A percentile compares a stretch with the other conserved stretches of the same genome.
These are phyloP conservation scores for Plecotus auritus DNA, from an alignment of 2,113 vertebrate genomes.

Conservation along the genomic window DNA sequence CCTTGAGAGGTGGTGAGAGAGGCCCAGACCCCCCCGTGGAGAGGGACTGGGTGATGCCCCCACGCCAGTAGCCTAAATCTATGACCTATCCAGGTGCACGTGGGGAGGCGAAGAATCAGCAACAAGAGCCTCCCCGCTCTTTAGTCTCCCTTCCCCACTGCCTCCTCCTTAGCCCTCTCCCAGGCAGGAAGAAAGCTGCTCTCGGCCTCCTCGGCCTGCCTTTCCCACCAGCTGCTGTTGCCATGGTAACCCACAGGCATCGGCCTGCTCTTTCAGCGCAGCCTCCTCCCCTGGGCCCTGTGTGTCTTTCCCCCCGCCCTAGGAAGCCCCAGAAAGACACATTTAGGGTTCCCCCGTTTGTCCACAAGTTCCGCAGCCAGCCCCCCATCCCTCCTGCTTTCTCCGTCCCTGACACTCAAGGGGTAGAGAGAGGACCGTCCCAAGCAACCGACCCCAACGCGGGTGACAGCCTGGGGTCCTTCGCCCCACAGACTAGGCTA, in stretches of 20 bases:
- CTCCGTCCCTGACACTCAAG: not conserved
- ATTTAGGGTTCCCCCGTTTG: not conserved
- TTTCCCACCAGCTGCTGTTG: not conserved
- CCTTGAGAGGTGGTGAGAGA: too few relatives aligned
- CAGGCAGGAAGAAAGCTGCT: not conserved
- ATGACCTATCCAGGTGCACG: too few relatives aligned
- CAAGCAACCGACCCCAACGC: not conserved
- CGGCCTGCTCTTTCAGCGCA: not conserved
- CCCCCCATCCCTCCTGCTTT: not conserved
- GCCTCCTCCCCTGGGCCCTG: not conserved
- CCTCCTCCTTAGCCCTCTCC: not conserved
- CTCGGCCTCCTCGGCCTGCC: not conserved
- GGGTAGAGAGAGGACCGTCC: not conserved
- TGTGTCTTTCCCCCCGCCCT: not conserved
- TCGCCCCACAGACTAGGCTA: too few relatives aligned
- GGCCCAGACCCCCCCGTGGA: too few relatives aligned
- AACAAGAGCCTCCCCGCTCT: too few relatives aligned
- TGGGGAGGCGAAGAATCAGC: too few relatives aligned
- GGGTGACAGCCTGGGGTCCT: not conserved
- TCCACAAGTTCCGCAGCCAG: not conserved
- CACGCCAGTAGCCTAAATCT: too few relatives aligned
- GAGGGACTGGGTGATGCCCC: too few relatives aligned
- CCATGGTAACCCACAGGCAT: constrained; percentile 41
- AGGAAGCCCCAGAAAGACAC: not conserved
- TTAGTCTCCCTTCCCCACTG: not conserved